Base-by-base conservation (phyloP, 1,140 invertebrate species). In the Drosophila pandora region DNA sequence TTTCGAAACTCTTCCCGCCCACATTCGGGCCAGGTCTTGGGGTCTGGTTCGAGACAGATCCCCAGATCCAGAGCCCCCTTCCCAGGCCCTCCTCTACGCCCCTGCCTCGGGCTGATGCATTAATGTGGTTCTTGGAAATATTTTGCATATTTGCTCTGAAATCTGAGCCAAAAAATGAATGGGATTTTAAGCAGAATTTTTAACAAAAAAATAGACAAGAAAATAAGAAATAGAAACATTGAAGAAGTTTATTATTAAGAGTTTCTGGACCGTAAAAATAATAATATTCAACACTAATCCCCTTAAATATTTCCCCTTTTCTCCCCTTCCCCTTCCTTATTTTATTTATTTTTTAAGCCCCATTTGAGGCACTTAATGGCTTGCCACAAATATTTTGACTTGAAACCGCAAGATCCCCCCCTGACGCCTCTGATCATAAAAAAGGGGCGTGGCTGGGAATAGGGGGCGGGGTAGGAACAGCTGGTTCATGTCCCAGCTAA, bases 131-230 rank as follows among this genome's bases (percentile, higher is more conserved):
- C 82, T 80, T 76, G 45, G 60, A 88, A 87, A 87, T 87, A 87
- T 87, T 87, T 87, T 76, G 83, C 82, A 87, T 87, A 87, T 87
- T 87, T 87, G 63, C 75, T 81, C 76, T 87, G 82, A 82, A 87
- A 87, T 87, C 78, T 87, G 65, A 72, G 76, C 57, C 68, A 85
- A 67, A 67, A 83, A 64, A 64, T 77, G 54, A 37, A 53, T 71
- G 64, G 8, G 30, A 8, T 0, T 17, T 17, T 17, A 17, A 25
- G 6, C 4, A 5, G 34, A 37, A 37, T 37, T 37, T 37, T 37
- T n/a, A 43, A 43, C 41, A 43, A 12, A 21, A 21, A 43, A 43
- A 17, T 17, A 17, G 17, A 17, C 2, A 21, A 43, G 4, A 17
- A 2, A 10, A 21, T 12, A 12, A 6, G 5, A 10, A 37, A 37